phyloP scores from a whole-genome alignment of 2,113 vertebrate species.

The Oreochromis niloticus region DNA sequence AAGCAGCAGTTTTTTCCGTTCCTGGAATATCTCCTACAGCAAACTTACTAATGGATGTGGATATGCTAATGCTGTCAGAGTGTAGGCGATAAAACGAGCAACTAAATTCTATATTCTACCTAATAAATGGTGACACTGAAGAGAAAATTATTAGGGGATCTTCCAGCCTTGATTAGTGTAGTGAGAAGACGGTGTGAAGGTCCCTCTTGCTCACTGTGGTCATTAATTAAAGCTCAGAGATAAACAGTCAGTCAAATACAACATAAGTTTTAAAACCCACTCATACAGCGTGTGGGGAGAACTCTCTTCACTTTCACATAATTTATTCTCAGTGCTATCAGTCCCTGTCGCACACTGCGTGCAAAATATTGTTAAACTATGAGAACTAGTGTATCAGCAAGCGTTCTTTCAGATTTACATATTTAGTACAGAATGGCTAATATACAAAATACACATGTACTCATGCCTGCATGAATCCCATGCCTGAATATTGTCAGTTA shows the following conservation, averaged over 20 bases:
- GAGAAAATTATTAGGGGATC: background rate
- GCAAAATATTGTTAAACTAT: background rate
- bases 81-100: background rate
- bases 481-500: background rate
- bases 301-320: background rate
- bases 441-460: background rate
- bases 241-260: background rate
- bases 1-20: background rate
- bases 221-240: background rate
- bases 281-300: background rate
- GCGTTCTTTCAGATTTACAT: background rate
- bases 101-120: background rate
- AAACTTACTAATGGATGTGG: background rate
- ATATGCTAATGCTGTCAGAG: background rate
- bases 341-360: background rate
- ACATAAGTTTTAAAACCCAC: background rate
- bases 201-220: background rate
- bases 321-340: background rate
- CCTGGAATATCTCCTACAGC: background rate
- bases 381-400: background rate
- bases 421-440: background rate
- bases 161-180: background rate
- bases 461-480: background rate
- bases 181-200: background rate
- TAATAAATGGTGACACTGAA: background rate